Percentiles rank a stretch among this genome's conserved stretches.
These are phyloP conservation scores for Ceratothoa steindachneri DNA, from an alignment of 2,888 invertebrate genomes.

Conservation along the genomic window DNA sequence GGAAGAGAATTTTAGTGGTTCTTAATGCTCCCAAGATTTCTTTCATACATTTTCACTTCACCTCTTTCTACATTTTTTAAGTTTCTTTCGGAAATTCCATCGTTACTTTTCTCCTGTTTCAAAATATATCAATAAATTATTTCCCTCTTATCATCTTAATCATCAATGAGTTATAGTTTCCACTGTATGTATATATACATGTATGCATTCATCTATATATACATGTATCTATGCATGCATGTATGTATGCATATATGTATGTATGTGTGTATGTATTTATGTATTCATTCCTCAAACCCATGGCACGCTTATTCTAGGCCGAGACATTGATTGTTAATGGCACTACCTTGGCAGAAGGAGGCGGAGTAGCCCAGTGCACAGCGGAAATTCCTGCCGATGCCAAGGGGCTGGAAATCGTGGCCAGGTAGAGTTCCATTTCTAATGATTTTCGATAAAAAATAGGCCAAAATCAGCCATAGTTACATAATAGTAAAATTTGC, in stretches of 20 bases:
- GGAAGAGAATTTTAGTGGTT: no score
- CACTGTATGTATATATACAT: constrained; percentile 6
- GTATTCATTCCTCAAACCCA: not conserved
- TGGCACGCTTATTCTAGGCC: not conserved
- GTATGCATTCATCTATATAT: constrained; percentile 5
- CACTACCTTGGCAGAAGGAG: not conserved
- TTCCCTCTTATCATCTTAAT: no score
- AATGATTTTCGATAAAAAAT: not conserved
- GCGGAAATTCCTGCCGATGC: not conserved
- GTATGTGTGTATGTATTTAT: not conserved
- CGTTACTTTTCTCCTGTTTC: no score
- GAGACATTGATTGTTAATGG: not conserved
- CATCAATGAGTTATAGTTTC: no score
- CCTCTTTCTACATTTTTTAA: no score
- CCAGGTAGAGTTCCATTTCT: not conserved
- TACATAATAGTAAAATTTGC: not conserved
- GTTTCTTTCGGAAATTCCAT: no score
- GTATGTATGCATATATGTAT: not conserved
- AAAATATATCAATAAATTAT: no score
- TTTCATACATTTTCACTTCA: no score
- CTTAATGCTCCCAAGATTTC: no score
- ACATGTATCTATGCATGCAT: constrained; percentile 3
- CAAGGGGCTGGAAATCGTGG: not conserved
- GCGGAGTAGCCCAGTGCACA: not conserved
- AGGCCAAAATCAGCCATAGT: not conserved